Base-by-base conservation (phyloP, 1,140 invertebrate species). In the Babylonia areolata region DNA sequence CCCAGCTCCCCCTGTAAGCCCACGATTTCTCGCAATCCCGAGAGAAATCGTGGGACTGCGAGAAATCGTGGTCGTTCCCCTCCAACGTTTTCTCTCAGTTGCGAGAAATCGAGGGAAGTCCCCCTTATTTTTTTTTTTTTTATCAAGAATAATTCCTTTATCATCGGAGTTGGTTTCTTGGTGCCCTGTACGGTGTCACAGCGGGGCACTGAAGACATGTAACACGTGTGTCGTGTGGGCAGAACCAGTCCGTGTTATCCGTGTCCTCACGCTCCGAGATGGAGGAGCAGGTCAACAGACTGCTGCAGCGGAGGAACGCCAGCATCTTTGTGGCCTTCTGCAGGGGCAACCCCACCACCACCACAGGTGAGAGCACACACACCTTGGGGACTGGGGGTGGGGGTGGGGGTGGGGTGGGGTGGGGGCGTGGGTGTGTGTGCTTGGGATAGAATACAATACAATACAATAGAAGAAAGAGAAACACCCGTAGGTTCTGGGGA, bases 251-350 rank as follows among this genome's bases (percentile, higher is more conserved):
- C n/a, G 28, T 81, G 80, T 15, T 81, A 6, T 81, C 80, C n/a
- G 58, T 81, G 80, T 31, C 80, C 6, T 81, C 80, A 58, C 42
- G 80, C 23, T 81, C 80, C 3, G 80, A 81, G 23, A 81, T 81
- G 80, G 80, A 81, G 17, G 80, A 81, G 40, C 42, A 81, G 46
- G 80, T 81, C 20, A 46, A 81, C 33, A 1, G 80, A 20, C 80
- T 81, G 12, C 80, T 81, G n/a, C 31, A 81, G 33, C 80, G 80
- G 3, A 23, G 80, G 20, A 28, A 81, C 51, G 80, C 46, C 80
- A 81, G 58, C 80, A 81, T 81, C 80, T 81, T 81, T 42, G 51
- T 81, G 39, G 46, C 80, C 28, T 81, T 81, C 23, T 81, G 80
- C 80, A n/a, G 51, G 51, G 80, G 80, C 31, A 81, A 81, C 80